A percentile compares a stretch with the other conserved stretches of the same genome.
phyloP scores from a whole-genome alignment of 92 coral and sea anemone genomes.

The Meandrina meandrites region DNA sequence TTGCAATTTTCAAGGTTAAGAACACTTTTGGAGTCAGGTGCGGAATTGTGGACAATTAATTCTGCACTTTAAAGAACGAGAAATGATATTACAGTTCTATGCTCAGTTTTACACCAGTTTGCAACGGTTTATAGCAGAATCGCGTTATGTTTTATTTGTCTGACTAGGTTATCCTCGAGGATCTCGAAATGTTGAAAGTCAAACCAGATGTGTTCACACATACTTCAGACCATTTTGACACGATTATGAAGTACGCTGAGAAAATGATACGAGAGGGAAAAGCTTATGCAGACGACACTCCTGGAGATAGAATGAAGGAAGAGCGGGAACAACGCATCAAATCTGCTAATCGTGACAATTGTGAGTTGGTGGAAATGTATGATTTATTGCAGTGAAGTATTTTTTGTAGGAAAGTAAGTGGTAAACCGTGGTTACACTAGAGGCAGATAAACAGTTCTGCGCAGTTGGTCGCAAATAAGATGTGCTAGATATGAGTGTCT shows the following conservation, averaged over 20 bases:
- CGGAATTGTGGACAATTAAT: too few species aligned
- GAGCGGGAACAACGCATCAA: conserved; percentile 86
- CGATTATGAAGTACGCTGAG: conserved; percentile 76
- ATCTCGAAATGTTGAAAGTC: conserved; percentile 82
- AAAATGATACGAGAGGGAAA: conserved; percentile 82
- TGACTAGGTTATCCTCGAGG: conserved; percentile 87
- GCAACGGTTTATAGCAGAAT: too few species aligned
- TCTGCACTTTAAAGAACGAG: too few species aligned
- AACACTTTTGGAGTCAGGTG: too few species aligned
- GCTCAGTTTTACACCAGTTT: too few species aligned
- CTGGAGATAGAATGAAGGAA: conserved; percentile 93
- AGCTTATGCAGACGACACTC: conserved; percentile 92
- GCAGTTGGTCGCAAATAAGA: too few species aligned
- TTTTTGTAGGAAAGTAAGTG: background rate
- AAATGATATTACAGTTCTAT: too few species aligned
- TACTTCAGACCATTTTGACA: conserved; percentile 97
- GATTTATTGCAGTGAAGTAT: background rate
- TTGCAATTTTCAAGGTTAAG: too few species aligned
- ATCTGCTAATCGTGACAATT: conserved; percentile 84
- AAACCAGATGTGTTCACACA: conserved; percentile 83
- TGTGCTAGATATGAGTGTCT: too few species aligned
- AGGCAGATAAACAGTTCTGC: too few species aligned
- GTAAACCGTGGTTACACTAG: too few species aligned
- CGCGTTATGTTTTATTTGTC: background rate
- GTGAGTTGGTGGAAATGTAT: conserved; percentile 54